Evolutionary conservation across 2,113 vertebrate genomes (phyloP).

Genomic region (Gobio gobio): DNA sequence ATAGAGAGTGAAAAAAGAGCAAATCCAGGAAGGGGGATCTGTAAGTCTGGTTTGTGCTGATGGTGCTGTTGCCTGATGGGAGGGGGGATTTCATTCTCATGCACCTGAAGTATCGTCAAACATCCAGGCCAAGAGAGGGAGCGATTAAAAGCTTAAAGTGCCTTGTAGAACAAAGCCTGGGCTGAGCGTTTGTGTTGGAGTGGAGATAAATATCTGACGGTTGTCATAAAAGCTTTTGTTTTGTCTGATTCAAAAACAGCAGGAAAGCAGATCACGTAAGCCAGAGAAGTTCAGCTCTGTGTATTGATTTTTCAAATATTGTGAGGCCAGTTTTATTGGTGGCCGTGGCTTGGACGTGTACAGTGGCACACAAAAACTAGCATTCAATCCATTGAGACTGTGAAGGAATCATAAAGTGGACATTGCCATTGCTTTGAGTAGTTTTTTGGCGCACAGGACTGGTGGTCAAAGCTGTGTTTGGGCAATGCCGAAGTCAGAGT

Average conservation of each 20-base stretch:
- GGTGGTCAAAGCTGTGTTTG: neutral
- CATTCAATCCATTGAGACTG: neutral
- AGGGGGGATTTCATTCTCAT: constrained; percentile 34
- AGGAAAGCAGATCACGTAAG: constrained; percentile 14
- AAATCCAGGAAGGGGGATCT: constrained; percentile 4
- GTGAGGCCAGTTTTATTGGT: neutral
- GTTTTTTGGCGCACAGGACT: constrained; percentile 7
- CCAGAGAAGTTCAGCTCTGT: constrained; percentile 1
- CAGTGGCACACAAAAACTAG: neutral
- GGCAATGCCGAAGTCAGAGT: neutral
- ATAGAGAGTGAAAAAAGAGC: neutral
- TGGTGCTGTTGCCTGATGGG: constrained; percentile 27
- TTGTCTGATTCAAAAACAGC: constrained; percentile 13
- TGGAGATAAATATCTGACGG: constrained; percentile 36
- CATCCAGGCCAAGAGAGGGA: constrained; percentile 22
- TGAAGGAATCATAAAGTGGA: neutral
- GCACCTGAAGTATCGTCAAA: constrained; percentile 52
- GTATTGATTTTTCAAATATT: constrained; percentile 22
- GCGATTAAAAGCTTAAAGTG: constrained; percentile 52
- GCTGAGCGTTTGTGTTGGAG: constrained; percentile 4
- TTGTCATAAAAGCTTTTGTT: constrained; percentile 40
- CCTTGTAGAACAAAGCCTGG: constrained; percentile 48
- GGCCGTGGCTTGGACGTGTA: neutral
- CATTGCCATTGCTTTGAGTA: constrained; percentile 5
- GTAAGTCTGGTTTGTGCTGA: constrained; percentile 22